Base-by-base conservation (phyloP, 2,888 invertebrate species). In the Drosophila percnosoma region DNA sequence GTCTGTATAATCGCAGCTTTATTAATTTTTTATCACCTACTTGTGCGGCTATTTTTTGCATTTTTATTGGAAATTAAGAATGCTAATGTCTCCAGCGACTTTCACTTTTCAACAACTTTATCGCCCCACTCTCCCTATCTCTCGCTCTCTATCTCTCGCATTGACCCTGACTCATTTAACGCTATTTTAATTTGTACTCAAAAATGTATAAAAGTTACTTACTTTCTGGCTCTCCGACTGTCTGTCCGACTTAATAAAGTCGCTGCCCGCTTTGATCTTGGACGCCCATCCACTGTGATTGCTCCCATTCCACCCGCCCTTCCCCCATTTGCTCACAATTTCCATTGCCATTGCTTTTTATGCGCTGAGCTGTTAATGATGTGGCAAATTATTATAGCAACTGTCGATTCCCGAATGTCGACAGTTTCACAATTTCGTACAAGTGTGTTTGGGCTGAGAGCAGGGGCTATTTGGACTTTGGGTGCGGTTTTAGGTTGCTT, bases 11-110 rank as follows among this genome's bases (percentile, higher is more conserved):
- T 88, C 88, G 88, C 87, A 83, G 87, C 87, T 88, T 88, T 87
- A 87, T 87, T 87, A 87, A 87, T 87, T 88, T 88, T 87, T 87
- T 87, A 87, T 87, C 84, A 88, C 88, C 84, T 87, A 87, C 84
- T 87, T 87, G 83, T 87, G 87, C 74, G 83, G 86, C 83, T 75
- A 83, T 87, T 87, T 88, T 88, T 85, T 84, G 87, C 75, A 84
- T 87, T 87, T 87, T 87, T 87, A 87, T 88, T 88, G 87, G 90
- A 87, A 87, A 87, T 87, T 87, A 87, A 90, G 88, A 87, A 87
- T 87, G 90, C 82, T 87, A 87, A 87, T 87, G 82, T 76, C 80
- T 71, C 68, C 38, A 36, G 55, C 54, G 58, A 68, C 68, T 82
- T 72, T 81, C 69, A 71, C 80, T 82, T 77, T 82, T 67, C 62